Conservation (phyloP, 2,797 vertebrate species). For the Setipinna tenuifilis region DNA sequence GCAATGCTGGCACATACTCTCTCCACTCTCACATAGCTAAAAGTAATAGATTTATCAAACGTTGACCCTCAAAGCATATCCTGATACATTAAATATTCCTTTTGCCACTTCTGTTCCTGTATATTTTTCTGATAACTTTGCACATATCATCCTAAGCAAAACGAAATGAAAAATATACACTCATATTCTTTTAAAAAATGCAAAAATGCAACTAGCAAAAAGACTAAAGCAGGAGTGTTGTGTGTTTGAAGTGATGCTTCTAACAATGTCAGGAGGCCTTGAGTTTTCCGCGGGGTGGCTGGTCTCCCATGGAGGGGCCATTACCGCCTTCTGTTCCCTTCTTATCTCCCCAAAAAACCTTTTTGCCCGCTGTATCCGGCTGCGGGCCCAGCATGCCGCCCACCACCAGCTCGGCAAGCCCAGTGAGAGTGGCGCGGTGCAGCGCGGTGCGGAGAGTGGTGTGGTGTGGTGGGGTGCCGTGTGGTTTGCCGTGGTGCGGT, state of each 20-base stretch:
- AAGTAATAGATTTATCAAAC: neutral
- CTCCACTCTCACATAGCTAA: neutral
- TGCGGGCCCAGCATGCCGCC: neutral
- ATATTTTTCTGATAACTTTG: neutral
- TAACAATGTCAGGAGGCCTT: neutral
- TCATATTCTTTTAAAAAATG: neutral
- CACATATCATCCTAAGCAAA: neutral
- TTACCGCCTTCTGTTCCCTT: conserved; percentile 14
- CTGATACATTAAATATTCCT: neutral
- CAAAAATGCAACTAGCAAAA: conserved; percentile 3
- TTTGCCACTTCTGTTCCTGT: neutral
- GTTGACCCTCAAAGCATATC: neutral
- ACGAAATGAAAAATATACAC: neutral
- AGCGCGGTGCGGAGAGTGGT: neutral
- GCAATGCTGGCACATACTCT: neutral
- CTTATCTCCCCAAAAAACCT: neutral
- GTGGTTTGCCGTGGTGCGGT: too few relatives aligned
- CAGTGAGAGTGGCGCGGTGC: neutral
- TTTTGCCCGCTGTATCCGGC: neutral
- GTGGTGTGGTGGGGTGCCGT: too few relatives aligned
- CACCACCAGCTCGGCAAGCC: neutral
- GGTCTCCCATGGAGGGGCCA: neutral
- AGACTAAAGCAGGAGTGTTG: neutral
- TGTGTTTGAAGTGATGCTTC: neutral
- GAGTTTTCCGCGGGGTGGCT: neutral